A percentile compares a stretch with the other conserved stretches of the same genome.
Evolutionary conservation across 2,888 invertebrate genomes (phyloP).

Genomic region (Caenorhabditis sp.): DNA sequence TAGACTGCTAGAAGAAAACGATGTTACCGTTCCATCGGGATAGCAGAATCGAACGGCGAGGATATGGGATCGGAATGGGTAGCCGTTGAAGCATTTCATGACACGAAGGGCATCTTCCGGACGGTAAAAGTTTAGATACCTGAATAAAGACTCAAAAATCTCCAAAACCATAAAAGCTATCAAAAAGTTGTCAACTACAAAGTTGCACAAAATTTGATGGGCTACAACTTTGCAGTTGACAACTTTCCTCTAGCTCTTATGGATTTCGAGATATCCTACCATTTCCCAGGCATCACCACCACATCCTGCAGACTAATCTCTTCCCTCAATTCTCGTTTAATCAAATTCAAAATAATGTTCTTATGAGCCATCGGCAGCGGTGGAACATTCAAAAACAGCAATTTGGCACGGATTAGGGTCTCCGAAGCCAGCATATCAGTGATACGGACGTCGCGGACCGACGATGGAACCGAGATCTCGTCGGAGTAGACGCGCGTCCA

Average conservation of each 20-base stretch:
- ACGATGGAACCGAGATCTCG: conserved; percentile 1
- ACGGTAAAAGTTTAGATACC: conserved; percentile 60
- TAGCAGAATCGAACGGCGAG: conserved; percentile 59
- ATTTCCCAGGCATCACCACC: conserved; percentile 52
- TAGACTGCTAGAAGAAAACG: not conserved
- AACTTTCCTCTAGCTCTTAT: no score
- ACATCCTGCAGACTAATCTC: conserved; percentile 60
- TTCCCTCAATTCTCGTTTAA: conserved; percentile 48
- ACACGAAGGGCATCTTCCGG: conserved; percentile 64
- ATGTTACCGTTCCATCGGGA: conserved; percentile 61
- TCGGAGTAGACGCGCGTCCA: conserved; percentile 61
- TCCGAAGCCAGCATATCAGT: conserved; percentile 62
- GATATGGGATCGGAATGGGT: conserved; percentile 45
- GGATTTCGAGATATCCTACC: conserved; percentile 5
- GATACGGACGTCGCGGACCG: conserved; percentile 54
- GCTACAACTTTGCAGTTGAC: no score
- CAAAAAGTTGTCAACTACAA: no score
- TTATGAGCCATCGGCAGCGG: conserved; percentile 57
- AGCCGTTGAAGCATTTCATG: conserved; percentile 55
- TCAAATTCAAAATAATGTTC: conserved; percentile 51
- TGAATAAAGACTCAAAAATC: not conserved
- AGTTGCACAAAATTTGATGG: no score
- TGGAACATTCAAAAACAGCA: conserved; percentile 64
- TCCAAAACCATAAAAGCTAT: no score
- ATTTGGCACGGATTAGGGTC: conserved; percentile 55